These are phyloP conservation scores for Eueides isabella DNA, from an alignment of 1,140 invertebrate genomes.

Conservation along the genomic window DNA sequence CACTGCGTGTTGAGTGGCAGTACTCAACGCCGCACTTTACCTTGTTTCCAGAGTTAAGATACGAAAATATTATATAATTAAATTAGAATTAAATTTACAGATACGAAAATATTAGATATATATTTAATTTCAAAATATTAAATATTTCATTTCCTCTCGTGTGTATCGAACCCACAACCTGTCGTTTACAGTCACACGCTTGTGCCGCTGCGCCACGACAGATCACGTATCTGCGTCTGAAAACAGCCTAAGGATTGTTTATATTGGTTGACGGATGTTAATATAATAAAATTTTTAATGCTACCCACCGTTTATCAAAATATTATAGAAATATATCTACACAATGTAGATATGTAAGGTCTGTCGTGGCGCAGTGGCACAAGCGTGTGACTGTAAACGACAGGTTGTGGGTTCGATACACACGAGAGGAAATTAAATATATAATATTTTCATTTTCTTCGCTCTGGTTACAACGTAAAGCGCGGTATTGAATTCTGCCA, in stretches of 20 bases:
- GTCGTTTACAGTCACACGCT: too few relatives aligned
- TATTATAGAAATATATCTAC: slow-evolving; percentile 1
- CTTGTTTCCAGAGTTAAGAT: too few relatives aligned
- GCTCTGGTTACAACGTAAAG: neutral
- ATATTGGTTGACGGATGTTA: slow-evolving; percentile 6
- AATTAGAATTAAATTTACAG: too few relatives aligned
- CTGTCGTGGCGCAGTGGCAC: neutral
- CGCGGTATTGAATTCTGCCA: too few relatives aligned
- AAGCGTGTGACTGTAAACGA: neutral
- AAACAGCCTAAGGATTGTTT: neutral
- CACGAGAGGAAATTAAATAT: neutral
- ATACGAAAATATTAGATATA: too few relatives aligned
- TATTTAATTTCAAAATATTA: too few relatives aligned
- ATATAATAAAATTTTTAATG: slow-evolving; percentile 2
- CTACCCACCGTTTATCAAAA: slow-evolving; percentile 2
- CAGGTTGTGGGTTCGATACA: neutral
- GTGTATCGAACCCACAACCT: too few relatives aligned
- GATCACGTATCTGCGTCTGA: neutral
- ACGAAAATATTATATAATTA: too few relatives aligned
- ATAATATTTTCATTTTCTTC: neutral
- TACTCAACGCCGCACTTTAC: too few relatives aligned
- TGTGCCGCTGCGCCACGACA: too few relatives aligned
- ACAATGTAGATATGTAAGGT: neutral
- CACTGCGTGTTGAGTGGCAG: too few relatives aligned
- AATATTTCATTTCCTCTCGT: too few relatives aligned